Percentiles rank a stretch among this genome's conserved stretches.
These are phyloP conservation scores for Magallana gigas DNA, from an alignment of 1,140 invertebrate species.

Conservation along the genomic window DNA sequence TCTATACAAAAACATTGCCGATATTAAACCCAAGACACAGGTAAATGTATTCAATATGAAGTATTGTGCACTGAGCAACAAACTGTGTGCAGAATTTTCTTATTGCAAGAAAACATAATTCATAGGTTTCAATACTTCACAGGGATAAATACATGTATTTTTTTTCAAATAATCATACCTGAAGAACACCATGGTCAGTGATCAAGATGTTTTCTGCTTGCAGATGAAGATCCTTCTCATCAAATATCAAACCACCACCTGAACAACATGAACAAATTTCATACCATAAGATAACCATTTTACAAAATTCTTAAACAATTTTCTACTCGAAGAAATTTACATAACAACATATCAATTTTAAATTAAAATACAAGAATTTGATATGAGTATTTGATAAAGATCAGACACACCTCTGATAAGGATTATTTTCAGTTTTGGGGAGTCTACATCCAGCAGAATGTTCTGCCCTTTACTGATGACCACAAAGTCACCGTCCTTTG, in stretches of 20 bases:
- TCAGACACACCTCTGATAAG: slow-evolving; percentile 58
- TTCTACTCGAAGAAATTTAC: not conserved
- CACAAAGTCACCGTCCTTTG: slow-evolving; percentile 73
- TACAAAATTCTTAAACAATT: no score
- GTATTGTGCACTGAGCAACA: no score
- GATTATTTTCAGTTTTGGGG: slow-evolving; percentile 71
- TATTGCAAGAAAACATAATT: no score
- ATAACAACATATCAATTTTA: not conserved
- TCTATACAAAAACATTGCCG: no score
- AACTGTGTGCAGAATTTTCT: no score
- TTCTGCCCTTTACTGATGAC: slow-evolving; percentile 72
- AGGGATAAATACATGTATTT: no score
- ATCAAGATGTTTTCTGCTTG: slow-evolving; percentile 76
- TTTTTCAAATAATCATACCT: slow-evolving; percentile 61
- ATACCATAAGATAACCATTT: not conserved
- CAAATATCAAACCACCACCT: slow-evolving; percentile 77
- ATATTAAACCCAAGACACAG: no score
- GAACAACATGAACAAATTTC: not conserved
- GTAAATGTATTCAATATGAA: no score
- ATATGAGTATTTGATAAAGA: not conserved
- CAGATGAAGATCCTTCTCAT: slow-evolving; percentile 74
- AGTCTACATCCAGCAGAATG: slow-evolving; percentile 73
- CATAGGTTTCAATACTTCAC: no score
- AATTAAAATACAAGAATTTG: not conserved
- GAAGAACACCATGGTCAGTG: slow-evolving; percentile 73